Evolutionary conservation across 2,797 vertebrate genomes (phyloP).

Genomic region (Sphenopsis melanotis): DNA sequence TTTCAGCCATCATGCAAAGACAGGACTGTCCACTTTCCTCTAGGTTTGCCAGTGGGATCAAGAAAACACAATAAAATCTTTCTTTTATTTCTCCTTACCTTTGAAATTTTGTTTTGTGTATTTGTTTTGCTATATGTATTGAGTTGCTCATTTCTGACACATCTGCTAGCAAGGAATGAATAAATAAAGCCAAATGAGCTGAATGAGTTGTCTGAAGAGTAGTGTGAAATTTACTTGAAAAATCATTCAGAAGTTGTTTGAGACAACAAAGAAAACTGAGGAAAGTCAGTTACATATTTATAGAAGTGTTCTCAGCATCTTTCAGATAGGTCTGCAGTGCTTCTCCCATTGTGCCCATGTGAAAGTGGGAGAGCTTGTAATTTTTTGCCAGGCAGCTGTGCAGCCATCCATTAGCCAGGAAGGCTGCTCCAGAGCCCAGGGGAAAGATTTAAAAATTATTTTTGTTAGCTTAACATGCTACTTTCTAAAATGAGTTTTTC

Average conservation of each 20-base stretch:
- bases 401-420: not conserved
- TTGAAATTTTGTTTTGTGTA: not conserved
- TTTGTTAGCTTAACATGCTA: not conserved
- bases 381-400: not conserved
- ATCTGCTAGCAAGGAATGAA: not conserved
- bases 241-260: conserved; percentile 15
- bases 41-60: not conserved
- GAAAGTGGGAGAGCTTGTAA: not conserved
- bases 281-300: not conserved
- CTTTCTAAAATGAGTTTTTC: conserved; percentile 13
- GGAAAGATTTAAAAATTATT: not conserved
- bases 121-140: not conserved
- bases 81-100: not conserved
- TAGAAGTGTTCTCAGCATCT: not conserved
- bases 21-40: not conserved
- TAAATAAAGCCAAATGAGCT: conserved; percentile 14
- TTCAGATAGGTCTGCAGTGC: rapidly evolving
- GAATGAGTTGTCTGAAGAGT: conserved; percentile 29
- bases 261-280: not conserved
- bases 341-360: not conserved
- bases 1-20: not conserved
- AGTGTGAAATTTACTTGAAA: conserved; percentile 27
- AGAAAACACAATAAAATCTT: not conserved
- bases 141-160: not conserved
- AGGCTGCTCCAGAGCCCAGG: not conserved